Evolutionary conservation across 2,888 invertebrate genomes (phyloP), one percentile per base, ranked within the genome.

Genomic region (Oscheius sp.): DNA sequence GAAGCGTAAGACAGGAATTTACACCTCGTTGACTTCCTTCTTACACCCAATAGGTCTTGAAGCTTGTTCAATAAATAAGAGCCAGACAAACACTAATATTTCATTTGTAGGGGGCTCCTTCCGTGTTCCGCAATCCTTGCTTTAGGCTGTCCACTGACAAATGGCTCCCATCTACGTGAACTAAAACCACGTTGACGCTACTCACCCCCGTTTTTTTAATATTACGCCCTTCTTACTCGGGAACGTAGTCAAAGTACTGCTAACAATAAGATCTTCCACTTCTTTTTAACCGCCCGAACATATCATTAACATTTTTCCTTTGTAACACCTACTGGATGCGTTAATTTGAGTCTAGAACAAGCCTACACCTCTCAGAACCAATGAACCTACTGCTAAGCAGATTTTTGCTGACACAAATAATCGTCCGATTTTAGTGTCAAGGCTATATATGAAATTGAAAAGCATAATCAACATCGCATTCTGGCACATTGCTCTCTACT

Each of bases 401-500:
- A 42, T 42, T 42, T 42, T 0, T 42, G 7, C 21, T 21, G 21
- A 21, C 21, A 21, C 21, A 42, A 42, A 42, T 5, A 5, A 42
- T 7, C 21, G 9, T 21, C 13, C 9, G 1, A 13, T 68, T 68
- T 53, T 42, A 68, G 68, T 68, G 68, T 68, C 68, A 21, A 53
- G 53, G 55, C 7, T 68, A 32, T 68, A 37, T 70, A 83, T 85
- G 84, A 82, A 82, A 62, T 62, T 83, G 47, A 78, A 79, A 68
- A 82, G 77, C 77, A 78, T 84, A 48, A 60, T 84, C 7, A 83
- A 84, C 42, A 86, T 86, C 65, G 86, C 86, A 29, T 77, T 78
- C 37, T 82, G 81, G 71, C 87, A 87, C 75, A 78, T 85, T 50
- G 83, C 84, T 33, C 80, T 87, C 10, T 87, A 87, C 75, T 80